phyloP scores from a whole-genome alignment of 2,888 invertebrate genomes.

The Pollenia amentaria region DNA sequence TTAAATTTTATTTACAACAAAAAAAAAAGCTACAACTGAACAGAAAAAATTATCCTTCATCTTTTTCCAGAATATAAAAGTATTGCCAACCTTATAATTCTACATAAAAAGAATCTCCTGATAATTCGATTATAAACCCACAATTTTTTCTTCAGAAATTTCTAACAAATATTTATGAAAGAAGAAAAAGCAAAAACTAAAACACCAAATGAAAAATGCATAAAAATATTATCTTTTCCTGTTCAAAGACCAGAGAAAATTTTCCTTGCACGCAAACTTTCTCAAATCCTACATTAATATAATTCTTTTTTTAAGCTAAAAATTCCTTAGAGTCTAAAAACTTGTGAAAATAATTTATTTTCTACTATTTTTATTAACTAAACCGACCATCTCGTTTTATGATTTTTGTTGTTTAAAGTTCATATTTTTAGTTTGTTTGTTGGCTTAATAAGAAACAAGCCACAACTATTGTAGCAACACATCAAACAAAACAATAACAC shows the following conservation, averaged over 20 bases:
- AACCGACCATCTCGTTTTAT: neutral
- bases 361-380: neutral
- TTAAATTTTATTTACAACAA: neutral
- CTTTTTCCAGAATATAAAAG: neutral
- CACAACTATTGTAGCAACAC: slow-evolving; percentile 15
- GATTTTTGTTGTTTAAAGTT: slow-evolving; percentile 7
- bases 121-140: slow-evolving; percentile 29
- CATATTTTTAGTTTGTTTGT: neutral
- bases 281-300: neutral
- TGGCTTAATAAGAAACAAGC: neutral
- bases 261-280: neutral
- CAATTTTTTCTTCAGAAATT: neutral
- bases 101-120: slow-evolving; percentile 15
- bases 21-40: too few species aligned
- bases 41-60: neutral
- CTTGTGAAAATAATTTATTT: neutral
- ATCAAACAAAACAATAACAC: slow-evolving; percentile 1
- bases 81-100: slow-evolving; percentile 53
- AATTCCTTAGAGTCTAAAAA: neutral
- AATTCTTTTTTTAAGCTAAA: neutral
- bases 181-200: neutral
- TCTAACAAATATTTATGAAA: slow-evolving; percentile 8
- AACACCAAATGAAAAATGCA: neutral
- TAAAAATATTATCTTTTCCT: neutral
- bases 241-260: neutral